Percentiles rank a stretch among this genome's conserved stretches.
These are phyloP conservation scores for Microcebus murinus DNA, from an alignment of 2,113 vertebrate genomes.

Conservation along the genomic window DNA sequence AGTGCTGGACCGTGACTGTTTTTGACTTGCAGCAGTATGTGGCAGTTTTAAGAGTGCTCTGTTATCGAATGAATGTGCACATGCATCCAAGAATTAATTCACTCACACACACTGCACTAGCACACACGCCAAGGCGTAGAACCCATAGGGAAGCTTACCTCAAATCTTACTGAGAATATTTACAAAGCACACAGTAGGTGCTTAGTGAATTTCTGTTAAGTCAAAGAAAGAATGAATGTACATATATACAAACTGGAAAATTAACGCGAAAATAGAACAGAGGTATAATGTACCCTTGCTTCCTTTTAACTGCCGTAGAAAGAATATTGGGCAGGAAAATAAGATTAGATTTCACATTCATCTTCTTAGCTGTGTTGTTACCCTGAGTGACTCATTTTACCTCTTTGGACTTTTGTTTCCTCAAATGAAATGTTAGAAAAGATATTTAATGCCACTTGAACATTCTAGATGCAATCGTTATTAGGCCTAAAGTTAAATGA, in stretches of 20 bases:
- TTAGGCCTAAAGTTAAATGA: neutral
- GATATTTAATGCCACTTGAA: neutral
- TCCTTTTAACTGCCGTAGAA: neutral
- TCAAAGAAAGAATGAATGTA: neutral
- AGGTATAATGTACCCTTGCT: neutral
- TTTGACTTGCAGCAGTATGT: neutral
- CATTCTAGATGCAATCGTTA: neutral
- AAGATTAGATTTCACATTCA: neutral
- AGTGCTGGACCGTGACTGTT: neutral
- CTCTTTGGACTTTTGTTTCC: neutral
- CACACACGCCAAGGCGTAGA: neutral
- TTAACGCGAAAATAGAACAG: neutral
- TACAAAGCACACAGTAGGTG: neutral
- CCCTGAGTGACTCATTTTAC: neutral
- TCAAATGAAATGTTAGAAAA: conserved; percentile 20
- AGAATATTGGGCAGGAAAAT: neutral
- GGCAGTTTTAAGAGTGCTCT: neutral
- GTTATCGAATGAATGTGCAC: neutral
- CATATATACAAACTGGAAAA: neutral
- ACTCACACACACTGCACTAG: neutral
- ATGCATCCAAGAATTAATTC: neutral
- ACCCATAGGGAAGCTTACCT: neutral
- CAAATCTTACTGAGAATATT: neutral
- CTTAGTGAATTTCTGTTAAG: neutral
- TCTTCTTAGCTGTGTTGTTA: neutral